Percentiles rank a stretch among this genome's conserved stretches.
These are phyloP conservation scores for Caligus rogercresseyi DNA, from an alignment of 1,140 invertebrate genomes.

Conservation along the genomic window DNA sequence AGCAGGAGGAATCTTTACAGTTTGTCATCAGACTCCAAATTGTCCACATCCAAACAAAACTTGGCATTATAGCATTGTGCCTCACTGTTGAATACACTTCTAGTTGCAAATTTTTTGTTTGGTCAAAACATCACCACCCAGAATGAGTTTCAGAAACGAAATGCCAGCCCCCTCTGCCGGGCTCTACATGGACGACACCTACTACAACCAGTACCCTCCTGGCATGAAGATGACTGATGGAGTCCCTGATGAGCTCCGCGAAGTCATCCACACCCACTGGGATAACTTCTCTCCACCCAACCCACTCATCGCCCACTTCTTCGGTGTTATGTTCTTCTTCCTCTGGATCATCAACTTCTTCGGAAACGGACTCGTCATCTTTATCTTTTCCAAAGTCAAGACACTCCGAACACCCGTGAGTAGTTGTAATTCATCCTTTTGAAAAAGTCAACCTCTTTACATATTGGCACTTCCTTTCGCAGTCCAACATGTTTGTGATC, in stretches of 20 bases:
- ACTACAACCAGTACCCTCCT: slow-evolving; percentile 9
- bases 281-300: slow-evolving; percentile 55
- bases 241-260: slow-evolving; percentile 20
- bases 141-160: neutral
- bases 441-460: no score
- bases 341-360: slow-evolving; percentile 48
- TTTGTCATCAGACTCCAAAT: no score
- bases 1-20: no score
- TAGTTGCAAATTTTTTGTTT: neutral
- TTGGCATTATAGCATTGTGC: neutral
- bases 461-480: no score
- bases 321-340: slow-evolving; percentile 51
- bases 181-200: slow-evolving; percentile 9
- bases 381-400: slow-evolving; percentile 59
- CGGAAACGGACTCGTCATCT: slow-evolving; percentile 68
- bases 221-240: slow-evolving; percentile 20
- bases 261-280: slow-evolving; percentile 25
- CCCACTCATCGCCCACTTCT: slow-evolving; percentile 57
- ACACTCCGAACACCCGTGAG: slow-evolving; percentile 53
- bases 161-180: neutral
- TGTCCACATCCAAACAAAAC: no score
- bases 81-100: neutral
- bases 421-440: no score
- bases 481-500: slow-evolving; percentile 57
- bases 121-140: neutral